phyloP scores from a whole-genome alignment of 2,888 invertebrate species.

The Eupithecia pulchellata region DNA sequence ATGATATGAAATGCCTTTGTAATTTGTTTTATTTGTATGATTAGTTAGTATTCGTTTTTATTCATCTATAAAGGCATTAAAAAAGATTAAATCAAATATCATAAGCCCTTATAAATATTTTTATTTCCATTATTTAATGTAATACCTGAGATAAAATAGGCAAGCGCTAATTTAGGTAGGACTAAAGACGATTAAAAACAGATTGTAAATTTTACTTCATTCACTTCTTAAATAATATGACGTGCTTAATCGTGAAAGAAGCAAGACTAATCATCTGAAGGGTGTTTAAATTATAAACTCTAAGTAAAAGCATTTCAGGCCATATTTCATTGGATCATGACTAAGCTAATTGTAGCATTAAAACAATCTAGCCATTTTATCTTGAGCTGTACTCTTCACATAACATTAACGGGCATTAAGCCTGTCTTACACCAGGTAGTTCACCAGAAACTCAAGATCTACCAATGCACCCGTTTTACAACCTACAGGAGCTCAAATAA shows the following conservation, averaged over 20 bases:
- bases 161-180: too few relatives aligned
- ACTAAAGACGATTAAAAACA: too few relatives aligned
- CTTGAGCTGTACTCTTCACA: conserved; percentile 12
- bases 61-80: too few relatives aligned
- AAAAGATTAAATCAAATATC: too few relatives aligned
- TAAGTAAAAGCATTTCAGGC: background rate
- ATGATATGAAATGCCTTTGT: too few relatives aligned
- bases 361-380: conserved; percentile 10
- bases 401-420: conserved; percentile 9
- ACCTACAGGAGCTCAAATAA: background rate
- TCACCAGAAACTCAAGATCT: conserved; percentile 1
- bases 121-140: too few relatives aligned
- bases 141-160: too few relatives aligned
- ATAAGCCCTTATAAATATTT: too few relatives aligned
- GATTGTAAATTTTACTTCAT: background rate
- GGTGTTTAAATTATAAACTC: background rate
- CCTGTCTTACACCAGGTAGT: conserved; percentile 12
- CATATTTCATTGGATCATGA: conserved; percentile 6
- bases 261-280: background rate
- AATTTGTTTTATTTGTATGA: too few relatives aligned
- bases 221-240: background rate
- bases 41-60: too few relatives aligned
- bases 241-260: background rate
- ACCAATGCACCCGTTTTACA: background rate
- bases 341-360: conserved; percentile 10